Conservation (phyloP, 2,797 vertebrate genomes). For the Sparidentex hasta region DNA sequence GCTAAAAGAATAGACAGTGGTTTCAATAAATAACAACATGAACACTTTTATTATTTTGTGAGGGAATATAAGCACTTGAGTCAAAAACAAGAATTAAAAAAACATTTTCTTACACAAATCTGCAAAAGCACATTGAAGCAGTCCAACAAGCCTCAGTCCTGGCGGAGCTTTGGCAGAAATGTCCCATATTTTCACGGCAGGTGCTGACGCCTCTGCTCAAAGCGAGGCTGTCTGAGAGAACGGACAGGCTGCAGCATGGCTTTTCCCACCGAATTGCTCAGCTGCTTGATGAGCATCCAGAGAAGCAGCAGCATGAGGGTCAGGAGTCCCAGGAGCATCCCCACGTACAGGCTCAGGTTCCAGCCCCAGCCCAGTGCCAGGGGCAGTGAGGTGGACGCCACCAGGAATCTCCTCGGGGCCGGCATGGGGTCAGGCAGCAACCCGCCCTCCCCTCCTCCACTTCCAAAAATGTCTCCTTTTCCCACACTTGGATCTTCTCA, state of each 20-base stretch:
- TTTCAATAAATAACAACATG: constrained; percentile 45
- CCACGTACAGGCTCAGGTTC: constrained; percentile 92
- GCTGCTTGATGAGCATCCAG: constrained; percentile 92
- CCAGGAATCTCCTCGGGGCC: constrained; percentile 84
- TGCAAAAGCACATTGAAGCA: constrained; percentile 59
- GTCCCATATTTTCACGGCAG: constrained; percentile 74
- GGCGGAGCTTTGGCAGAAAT: constrained; percentile 33
- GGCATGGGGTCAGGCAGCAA: constrained; percentile 77
- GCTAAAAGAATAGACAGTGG: constrained; percentile 43
- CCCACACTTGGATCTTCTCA: constrained; percentile 53
- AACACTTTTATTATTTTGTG: constrained; percentile 59
- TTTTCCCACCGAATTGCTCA: constrained; percentile 89
- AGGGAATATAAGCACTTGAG: constrained; percentile 42
- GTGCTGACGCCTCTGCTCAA: constrained; percentile 78
- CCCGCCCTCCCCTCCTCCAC: constrained; percentile 27
- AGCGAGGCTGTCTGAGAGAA: constrained; percentile 86
- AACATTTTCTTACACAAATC: constrained; percentile 57
- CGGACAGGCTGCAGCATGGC: constrained; percentile 82
- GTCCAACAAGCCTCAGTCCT: constrained; percentile 50
- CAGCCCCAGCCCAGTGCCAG: constrained; percentile 89
- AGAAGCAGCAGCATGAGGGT: constrained; percentile 90
- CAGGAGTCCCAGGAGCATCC: constrained; percentile 88
- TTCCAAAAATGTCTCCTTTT: constrained; percentile 17
- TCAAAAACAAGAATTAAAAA: constrained; percentile 38
- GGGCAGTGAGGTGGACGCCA: constrained; percentile 86